phyloP scores from a whole-genome alignment of 2,888 invertebrate genomes.

The Lycophotia porphyrea region DNA sequence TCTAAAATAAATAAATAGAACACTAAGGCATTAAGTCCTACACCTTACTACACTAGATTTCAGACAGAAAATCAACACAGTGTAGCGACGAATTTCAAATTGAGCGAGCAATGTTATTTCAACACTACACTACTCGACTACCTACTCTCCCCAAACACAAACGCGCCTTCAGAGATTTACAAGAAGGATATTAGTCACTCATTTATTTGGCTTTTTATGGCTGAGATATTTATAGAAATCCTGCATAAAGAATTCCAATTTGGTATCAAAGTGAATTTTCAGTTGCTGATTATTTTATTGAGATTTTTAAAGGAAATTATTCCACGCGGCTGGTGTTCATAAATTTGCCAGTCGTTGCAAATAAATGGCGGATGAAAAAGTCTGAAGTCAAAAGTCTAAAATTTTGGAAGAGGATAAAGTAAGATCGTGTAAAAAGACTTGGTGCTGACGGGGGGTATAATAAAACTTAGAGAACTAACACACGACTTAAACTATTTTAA shows the following conservation, averaged over 20 bases:
- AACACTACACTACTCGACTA: conserved; percentile 4
- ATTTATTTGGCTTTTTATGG: conserved; percentile 49
- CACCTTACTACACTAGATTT: not conserved
- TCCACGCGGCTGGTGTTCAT: conserved; percentile 13
- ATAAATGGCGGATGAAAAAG: conserved; percentile 16
- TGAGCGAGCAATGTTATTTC: not conserved
- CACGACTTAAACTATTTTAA: not conserved
- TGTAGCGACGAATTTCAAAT: not conserved
- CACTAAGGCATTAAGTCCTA: not conserved
- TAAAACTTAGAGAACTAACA: not conserved
- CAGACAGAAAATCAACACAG: not conserved
- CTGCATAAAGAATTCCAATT: conserved; percentile 33
- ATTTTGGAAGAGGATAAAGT: not conserved
- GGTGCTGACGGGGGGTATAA: not conserved
- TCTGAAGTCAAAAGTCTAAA: not conserved
- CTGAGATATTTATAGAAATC: conserved; percentile 37
- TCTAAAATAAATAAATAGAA: not conserved
- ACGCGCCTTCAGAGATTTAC: conserved; percentile 32
- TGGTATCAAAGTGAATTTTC: conserved; percentile 31
- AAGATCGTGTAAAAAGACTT: not conserved
- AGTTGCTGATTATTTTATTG: conserved; percentile 21
- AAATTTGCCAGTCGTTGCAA: conserved; percentile 22
- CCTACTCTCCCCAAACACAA: conserved; percentile 26
- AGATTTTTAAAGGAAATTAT: conserved; percentile 19
- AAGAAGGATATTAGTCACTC: conserved; percentile 42